Percentiles rank a stretch among this genome's conserved stretches.
These are phyloP conservation scores for Stomatorhinus ivindoensis DNA, from an alignment of 2,113 vertebrate genomes.

Conservation along the genomic window DNA sequence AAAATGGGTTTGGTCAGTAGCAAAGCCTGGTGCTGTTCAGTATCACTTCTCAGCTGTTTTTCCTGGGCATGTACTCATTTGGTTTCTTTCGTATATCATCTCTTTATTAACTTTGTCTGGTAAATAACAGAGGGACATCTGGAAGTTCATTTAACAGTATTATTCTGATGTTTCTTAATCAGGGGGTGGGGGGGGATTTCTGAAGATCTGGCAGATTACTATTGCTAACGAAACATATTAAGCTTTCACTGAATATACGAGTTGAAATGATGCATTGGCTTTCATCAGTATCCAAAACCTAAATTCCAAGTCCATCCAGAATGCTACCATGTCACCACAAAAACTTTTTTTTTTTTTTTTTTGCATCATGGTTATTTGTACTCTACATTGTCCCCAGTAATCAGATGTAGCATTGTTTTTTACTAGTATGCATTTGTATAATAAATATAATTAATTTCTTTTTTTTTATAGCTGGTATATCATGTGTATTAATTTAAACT, in stretches of 20 bases:
- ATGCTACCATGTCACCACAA: conserved; percentile 28
- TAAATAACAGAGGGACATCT: background rate
- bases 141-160: background rate
- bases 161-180: background rate
- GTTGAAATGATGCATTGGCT: background rate
- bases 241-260: background rate
- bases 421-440: conserved; percentile 59
- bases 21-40: background rate
- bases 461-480: background rate
- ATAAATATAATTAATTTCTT: conserved; percentile 65
- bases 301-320: conserved; percentile 56
- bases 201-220: background rate
- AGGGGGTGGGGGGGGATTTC: background rate
- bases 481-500: background rate
- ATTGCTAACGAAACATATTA: background rate
- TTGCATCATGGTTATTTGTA: conserved; percentile 42
- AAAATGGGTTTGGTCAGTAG: background rate
- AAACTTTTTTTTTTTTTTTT: conserved; percentile 1
- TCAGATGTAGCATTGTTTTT: conserved; percentile 67
- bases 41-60: background rate
- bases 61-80: background rate
- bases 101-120: background rate
- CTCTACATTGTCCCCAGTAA: conserved; percentile 53
- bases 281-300: conserved; percentile 1
- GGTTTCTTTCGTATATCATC: background rate